Evolutionary conservation across 2,888 invertebrate species (phyloP), one percentile per base, ranked within the genome.

Genomic region (Cremastinae sp.): DNA sequence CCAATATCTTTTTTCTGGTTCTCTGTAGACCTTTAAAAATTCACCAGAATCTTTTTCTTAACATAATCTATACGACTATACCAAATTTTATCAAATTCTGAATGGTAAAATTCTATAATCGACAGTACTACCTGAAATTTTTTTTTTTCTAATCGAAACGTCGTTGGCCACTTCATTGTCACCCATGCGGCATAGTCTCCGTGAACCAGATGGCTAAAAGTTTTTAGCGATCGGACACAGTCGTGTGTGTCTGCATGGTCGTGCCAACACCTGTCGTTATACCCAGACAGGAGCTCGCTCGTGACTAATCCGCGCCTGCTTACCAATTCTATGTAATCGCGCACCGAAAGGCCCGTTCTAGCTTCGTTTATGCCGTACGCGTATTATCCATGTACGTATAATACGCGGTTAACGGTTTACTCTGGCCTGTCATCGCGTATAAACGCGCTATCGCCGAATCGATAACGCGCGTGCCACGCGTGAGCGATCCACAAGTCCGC

Each of bases 201-300:
- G 36, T 56, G 49, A 47, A 20, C 41, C 41, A 18, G n/a, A 12
- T 22, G 43, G 53, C n/a, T 34, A 47, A 14, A 20, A 10, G 47
- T 2, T 12, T 18, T 28, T 28, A 2, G 5, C 28, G 58, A n/a
- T 18, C n/a, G 34, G 49, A 41, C 22, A 28, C 14, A 22, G 12
- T 45, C 54, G 61, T 14, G 59, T 20, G 28, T 54, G 53, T 20
- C n/a, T n/a, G n/a, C n/a, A n/a, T n/a, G 45, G 45, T 53, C 28
- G 62, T 45, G 14, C 83, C 82, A 85, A 84, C 87, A 87, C 85
- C 87, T 87, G 87, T 87, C 86, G 85, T 86, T 87, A n/a, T n/a
- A 85, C 85, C 86, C 87, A 85, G 83, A 80, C 80, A 80, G 83
- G 79, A 83, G 82, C 85, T 84, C 81, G 83, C 83, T 82, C 86